Evolutionary conservation across 2,888 invertebrate species (phyloP).

Genomic region (Trimorus sp.): DNA sequence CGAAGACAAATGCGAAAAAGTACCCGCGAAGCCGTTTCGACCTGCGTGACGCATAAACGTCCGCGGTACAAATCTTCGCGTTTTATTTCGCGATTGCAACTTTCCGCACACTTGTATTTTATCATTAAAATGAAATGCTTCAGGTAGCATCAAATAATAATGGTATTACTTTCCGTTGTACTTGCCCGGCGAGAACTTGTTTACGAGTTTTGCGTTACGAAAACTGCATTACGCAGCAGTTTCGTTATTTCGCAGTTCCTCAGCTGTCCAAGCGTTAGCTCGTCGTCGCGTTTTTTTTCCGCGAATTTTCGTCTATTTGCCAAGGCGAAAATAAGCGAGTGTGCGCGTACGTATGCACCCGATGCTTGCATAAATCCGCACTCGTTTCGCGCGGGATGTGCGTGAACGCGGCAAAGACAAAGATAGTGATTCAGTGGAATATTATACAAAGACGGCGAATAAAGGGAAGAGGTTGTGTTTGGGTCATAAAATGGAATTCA

Average conservation of each 20-base stretch:
- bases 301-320: constrained; percentile 37
- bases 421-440: constrained; percentile 45
- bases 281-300: constrained; percentile 28
- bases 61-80: not conserved
- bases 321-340: constrained; percentile 32
- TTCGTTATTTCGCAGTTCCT: constrained; percentile 28
- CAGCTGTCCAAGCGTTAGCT: constrained; percentile 21
- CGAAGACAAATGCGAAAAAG: no score
- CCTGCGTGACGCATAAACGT: constrained; percentile 6
- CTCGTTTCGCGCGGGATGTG: constrained; percentile 45
- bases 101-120: constrained; percentile 19
- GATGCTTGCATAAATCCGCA: constrained; percentile 70
- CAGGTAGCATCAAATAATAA: constrained; percentile 41
- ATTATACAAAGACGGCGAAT: constrained; percentile 43
- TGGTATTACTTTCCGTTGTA: constrained; percentile 17
- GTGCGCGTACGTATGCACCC: constrained; percentile 60
- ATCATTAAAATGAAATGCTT: constrained; percentile 41
- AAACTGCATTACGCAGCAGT: constrained; percentile 22
- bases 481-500: constrained; percentile 35
- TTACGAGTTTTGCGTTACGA: constrained; percentile 32
- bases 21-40: no score
- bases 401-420: constrained; percentile 42
- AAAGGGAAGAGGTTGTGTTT: constrained; percentile 34
- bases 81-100: not conserved
- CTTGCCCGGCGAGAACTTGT: constrained; percentile 21